Base-by-base conservation (phyloP, 2,888 invertebrate genomes). In the Holacanthella duospinosa region DNA sequence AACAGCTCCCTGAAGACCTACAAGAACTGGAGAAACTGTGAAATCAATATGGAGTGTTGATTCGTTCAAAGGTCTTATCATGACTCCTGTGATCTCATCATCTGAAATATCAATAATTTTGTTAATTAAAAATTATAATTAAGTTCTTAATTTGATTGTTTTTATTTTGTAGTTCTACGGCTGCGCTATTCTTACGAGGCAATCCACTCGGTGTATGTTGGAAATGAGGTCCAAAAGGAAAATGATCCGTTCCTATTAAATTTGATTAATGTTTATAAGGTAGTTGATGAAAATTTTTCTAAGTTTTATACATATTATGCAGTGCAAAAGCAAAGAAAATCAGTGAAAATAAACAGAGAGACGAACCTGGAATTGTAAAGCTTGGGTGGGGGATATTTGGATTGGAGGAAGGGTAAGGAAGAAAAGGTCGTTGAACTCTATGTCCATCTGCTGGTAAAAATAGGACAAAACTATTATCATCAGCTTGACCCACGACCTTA, bases 1-100 rank as follows among this genome's bases (percentile, higher is more conserved):
- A 1, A 93, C 89, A 68, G 90, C 85, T 62, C 93, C 93, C 74
- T 89, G 86, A 55, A 93, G 80, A 29, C 92, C 92, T 9, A 93
- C 90, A 69, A 90, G 83, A 1, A 90, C 82, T 25, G 85, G 81
- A 0, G 93, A 91, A 12, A 93, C 85, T 2, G 87, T 86, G 76
- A 93, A 91, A 16, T 89, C 83, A 75, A 93, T 82, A 68, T 88
- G 85, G 9, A 92, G 85, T 29, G 88, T 87, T 25, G 85, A 85
- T 0, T 88, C 84, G 70, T 90, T 87, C 63, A 92, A 81, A 1
- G 90, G 84, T 76, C 88, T 86, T 69, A 91, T 75, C 0, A 83
- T 81, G 58, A 83, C 80, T 21, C 84, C 81, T 19, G 77, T 77
- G 59, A 84, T 78, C 68, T 81, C 82, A 68, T 82, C 81, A 64